A percentile compares a stretch with the other conserved stretches of the same genome.
These are phyloP conservation scores for Oncorhynchus kisutch DNA, from an alignment of 2,113 vertebrate species.

Conservation along the genomic window DNA sequence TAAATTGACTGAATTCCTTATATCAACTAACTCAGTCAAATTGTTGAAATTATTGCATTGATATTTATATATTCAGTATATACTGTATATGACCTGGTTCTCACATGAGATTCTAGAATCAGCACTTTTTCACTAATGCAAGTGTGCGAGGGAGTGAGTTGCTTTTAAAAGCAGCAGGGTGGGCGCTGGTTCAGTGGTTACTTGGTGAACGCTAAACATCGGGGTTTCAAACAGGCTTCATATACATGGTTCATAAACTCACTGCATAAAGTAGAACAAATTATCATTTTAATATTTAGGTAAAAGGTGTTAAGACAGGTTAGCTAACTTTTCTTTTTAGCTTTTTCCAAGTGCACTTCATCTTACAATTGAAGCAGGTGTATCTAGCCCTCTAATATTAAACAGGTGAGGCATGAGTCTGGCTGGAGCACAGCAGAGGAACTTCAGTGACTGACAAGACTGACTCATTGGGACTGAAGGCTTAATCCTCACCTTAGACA, in stretches of 20 bases:
- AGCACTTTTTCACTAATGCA: constrained; percentile 49
- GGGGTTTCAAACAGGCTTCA: not conserved
- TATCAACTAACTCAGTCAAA: too few relatives aligned
- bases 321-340: not conserved
- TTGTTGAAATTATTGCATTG: too few relatives aligned
- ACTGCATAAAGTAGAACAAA: not conserved
- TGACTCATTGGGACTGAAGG: too few relatives aligned
- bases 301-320: not conserved
- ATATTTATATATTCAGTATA: too few relatives aligned
- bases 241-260: not conserved
- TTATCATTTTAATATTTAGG: not conserved
- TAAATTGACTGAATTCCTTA: too few relatives aligned
- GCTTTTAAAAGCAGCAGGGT: not conserved
- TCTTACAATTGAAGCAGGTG: not conserved
- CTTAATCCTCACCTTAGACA: too few relatives aligned
- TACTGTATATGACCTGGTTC: not conserved
- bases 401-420: not conserved
- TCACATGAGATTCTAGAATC: constrained; percentile 34
- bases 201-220: not conserved
- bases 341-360: not conserved
- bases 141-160: not conserved
- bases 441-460: too few relatives aligned
- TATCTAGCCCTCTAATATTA: not conserved
- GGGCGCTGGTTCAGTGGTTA: not conserved
- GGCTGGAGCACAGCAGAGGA: too few relatives aligned